Base-by-base conservation (phyloP, 2,113 vertebrate genomes). In the Rhabdomys dilectus region DNA sequence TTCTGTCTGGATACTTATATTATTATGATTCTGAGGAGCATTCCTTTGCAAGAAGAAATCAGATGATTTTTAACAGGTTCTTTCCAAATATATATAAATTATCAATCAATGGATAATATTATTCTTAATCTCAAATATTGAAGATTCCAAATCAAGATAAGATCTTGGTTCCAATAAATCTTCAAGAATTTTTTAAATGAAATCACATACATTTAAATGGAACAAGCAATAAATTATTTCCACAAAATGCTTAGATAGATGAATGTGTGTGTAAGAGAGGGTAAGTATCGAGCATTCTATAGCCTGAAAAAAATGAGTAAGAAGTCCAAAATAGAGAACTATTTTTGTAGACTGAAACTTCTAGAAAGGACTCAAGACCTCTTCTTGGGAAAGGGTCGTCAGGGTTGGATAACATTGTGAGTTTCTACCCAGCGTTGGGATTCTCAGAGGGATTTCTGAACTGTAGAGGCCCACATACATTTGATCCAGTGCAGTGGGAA, bases 61-160 rank as follows among this genome's bases (percentile, higher is more conserved):
- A 94, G 11, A 81, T 85, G 26, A 89, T 93, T 94, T 78, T 91
- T 11, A 86, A 81, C 6, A 75, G 7, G 0, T 77, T 88, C 4
- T n/a, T 76, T 15, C 26, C 58, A 81, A 13, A 92, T 85, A 51
- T 93, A 91, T 72, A 85, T 1, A 89, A 93, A 72, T 94, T 81
- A 2, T 39, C 7, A 88, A 64, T 88, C 89, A 91, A 53, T 1
- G 29, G 42, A 31, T n/a, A 45, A 48, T 91, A 68, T 10, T 53
- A 60, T 66, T 11, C 4, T 39, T 75, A 91, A 31, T 2, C 21
- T 88, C 51, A 93, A 10, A 94, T 88, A 95, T 68, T 56, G 72
- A 84, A 12, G 21, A 91, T 88, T 48, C 5, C 8, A 80, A 62
- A 19, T 88, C 64, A 87, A 89, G 92, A 85, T 70, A 26, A 60